Base-by-base conservation (phyloP, 2,113 vertebrate genomes). In the Erpornis zantholeuca region DNA sequence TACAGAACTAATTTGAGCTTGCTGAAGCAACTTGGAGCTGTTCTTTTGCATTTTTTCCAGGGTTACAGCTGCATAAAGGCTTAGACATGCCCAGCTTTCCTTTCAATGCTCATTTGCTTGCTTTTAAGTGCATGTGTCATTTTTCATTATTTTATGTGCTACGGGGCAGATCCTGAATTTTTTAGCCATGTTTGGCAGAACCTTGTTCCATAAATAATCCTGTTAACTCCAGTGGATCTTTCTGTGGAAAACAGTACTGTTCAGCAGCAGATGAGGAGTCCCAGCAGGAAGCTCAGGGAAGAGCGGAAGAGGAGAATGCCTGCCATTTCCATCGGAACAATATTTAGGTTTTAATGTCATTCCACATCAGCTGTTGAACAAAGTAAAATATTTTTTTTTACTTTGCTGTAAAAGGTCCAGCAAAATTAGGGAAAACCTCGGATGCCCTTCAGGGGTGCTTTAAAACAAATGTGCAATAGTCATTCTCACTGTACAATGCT, bases 151-250 rank as follows among this genome's bases (percentile, higher is more conserved):
- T 94, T 82, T 83, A 12, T 54, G 47, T 1, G 1, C 44, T 54
- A 40, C 64, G 38, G 75, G 28, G 23, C 20, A 96, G 47, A 78
- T 73, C 36, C 40, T 78, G 71, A 81, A 35, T 60, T 42, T 86
- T 91, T 95, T 49, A 65, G 76, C 42, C 56, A 68, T 45, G 20
- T 94, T 92, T 93, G 88, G 44, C 86, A 95, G 79, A 86, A 52
- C 7, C 15, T 92, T 71, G 11, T 75, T 96, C 80, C 69, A 65
- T 36, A 76, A 97, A 68, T 82, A 93, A 88, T 68, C 60, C 52
- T 61, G 11, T 81, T 82, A 81, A 53, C 56, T 78, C 63, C 27
- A 66, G 29, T 22, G 52, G 54, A 38, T 79, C 21, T 66, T 35
- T n/a, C 33, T 84, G 47, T 66, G 44, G 71, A 61, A 76, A 76